Conservation (phyloP, 2,113 vertebrate species). For the Atlantisia rogersi region DNA sequence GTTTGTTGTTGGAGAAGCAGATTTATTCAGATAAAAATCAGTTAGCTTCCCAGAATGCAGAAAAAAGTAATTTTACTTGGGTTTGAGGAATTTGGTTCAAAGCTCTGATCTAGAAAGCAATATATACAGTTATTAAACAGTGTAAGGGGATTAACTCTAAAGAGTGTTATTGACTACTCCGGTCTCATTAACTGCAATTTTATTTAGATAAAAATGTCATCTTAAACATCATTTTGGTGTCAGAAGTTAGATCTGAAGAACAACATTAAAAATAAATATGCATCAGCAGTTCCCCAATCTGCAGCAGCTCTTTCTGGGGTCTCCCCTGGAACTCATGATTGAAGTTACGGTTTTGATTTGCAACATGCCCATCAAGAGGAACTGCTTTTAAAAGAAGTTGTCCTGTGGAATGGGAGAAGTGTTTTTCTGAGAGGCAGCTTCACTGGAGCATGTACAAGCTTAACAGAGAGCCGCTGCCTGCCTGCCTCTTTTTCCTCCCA, state of each 20-base stretch:
- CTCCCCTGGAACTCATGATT: background rate
- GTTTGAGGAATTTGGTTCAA: constrained; percentile 63
- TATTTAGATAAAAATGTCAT: constrained; percentile 68
- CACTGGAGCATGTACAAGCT: background rate
- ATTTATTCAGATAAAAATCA: constrained; percentile 56
- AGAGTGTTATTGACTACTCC: constrained; percentile 55
- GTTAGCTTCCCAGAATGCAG: constrained; percentile 27
- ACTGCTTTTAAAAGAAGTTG: background rate
- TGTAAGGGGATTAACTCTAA: constrained; percentile 66
- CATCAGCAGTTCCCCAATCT: background rate
- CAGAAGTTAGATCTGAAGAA: constrained; percentile 59
- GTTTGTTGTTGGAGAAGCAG: constrained; percentile 11
- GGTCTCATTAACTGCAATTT: constrained; percentile 62
- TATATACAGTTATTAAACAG: constrained; percentile 64
- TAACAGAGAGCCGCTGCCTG: background rate
- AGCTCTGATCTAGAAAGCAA: constrained; percentile 66
- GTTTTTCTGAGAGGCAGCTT: constrained; percentile 25
- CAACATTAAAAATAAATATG: constrained; percentile 28
- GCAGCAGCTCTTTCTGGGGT: background rate
- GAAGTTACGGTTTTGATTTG: constrained; percentile 3
- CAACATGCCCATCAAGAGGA: background rate
- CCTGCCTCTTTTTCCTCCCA: background rate
- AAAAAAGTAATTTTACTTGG: constrained; percentile 58
- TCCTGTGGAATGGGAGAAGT: background rate
- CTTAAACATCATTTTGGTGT: constrained; percentile 47